These are phyloP conservation scores for Dasyprocta punctata DNA, from an alignment of 2,113 vertebrate species.

Conservation along the genomic window DNA sequence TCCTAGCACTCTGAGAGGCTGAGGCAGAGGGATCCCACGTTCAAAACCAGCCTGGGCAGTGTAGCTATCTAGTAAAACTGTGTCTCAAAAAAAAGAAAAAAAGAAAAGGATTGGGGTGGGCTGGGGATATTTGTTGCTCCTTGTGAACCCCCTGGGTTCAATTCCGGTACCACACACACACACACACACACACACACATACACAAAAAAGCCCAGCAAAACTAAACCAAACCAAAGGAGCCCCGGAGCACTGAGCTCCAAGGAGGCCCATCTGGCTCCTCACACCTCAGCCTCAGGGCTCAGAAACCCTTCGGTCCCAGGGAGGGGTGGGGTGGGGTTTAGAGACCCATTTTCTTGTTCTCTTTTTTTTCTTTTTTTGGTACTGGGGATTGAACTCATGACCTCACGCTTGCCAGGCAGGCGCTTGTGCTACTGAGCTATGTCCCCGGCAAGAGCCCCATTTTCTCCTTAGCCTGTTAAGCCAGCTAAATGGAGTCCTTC, in stretches of 20 bases:
- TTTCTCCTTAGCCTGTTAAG: background rate
- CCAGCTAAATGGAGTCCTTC: background rate
- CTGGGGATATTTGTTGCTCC: background rate
- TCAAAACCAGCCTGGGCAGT: background rate
- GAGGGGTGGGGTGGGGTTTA: no score
- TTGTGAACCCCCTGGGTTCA: background rate
- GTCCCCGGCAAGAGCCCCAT: fast-evolving
- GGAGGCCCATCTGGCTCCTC: background rate
- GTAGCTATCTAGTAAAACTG: background rate
- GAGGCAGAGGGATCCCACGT: background rate
- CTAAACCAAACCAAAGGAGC: background rate
- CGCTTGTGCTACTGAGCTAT: no score
- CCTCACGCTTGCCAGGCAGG: no score
- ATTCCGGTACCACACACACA: background rate
- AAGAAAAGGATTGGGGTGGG: no score
- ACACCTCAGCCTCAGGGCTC: background rate
- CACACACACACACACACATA: background rate
- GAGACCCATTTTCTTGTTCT: no score
- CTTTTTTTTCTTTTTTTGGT: no score
- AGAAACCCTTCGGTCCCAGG: background rate
- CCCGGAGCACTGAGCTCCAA: background rate
- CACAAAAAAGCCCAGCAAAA: background rate
- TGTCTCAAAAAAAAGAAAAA: background rate
- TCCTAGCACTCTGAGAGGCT: background rate
- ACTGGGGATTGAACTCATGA: no score